A percentile compares a stretch with the other conserved stretches of the same genome.
Evolutionary conservation across 2,113 vertebrate species (phyloP).

Genomic region (Sclerurus mexicanus): DNA sequence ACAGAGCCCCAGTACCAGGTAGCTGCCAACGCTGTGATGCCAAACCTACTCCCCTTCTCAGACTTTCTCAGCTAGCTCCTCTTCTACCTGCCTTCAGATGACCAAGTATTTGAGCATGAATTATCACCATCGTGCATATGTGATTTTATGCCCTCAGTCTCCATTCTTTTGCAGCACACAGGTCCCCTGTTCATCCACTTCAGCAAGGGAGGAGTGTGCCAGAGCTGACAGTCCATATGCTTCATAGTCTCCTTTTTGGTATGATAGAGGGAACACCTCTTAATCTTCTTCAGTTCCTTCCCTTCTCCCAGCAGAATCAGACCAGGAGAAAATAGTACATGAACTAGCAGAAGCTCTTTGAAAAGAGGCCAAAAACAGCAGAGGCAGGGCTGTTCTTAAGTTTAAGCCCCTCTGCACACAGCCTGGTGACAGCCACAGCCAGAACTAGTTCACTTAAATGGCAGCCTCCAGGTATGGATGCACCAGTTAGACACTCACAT

Average conservation of each 20-base stretch:
- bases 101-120: neutral
- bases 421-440: neutral
- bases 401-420: neutral
- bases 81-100: neutral
- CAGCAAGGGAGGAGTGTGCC: neutral
- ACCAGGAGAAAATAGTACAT: neutral
- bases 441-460: neutral
- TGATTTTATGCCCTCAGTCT: neutral
- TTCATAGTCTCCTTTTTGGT: neutral
- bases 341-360: neutral
- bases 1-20: neutral
- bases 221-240: neutral
- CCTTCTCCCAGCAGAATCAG: neutral
- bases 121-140: accelerated
- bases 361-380: neutral
- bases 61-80: neutral
- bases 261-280: neutral
- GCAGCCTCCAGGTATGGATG: neutral
- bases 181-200: neutral
- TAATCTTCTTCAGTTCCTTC: neutral
- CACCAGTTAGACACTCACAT: neutral
- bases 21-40: neutral
- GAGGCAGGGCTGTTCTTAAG: neutral
- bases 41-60: neutral
- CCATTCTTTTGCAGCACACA: neutral